Base-by-base conservation (phyloP, 2,113 vertebrate species). In the Lampris megalopsis region DNA sequence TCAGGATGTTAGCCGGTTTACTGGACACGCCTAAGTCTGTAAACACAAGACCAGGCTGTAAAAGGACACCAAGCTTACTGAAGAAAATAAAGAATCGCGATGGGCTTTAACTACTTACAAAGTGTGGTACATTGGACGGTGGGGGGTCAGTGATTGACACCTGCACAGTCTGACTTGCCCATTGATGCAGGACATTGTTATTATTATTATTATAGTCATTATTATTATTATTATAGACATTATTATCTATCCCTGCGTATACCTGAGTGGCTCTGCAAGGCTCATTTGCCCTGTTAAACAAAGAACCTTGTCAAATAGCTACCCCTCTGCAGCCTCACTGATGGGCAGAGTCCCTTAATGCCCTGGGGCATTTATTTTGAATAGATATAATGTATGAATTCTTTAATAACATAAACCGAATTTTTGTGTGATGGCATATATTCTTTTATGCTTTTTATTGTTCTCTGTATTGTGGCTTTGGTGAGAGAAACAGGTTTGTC, bases 51-150 rank as follows among this genome's bases (percentile, higher is more conserved):
- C 72, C 81, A 83, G 81, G 82, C 77, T 83, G 78, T 86, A 75
- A 76, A 85, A 86, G 67, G 80, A 78, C 82, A 80, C 77, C 3
- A 6, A 65, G 37, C 60, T 79, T 49, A 85, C 85, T 82, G 85
- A 90, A 66, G 77, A 81, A 92, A 92, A 93, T 71, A 91, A 81
- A 87, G 75, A 79, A 50, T 67, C 0, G 63, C 77, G 88, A 88
- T 86, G 63, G 66, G 77, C 54, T 80, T 82, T 73, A 82, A 76
- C 74, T 83, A 78, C 87, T 90, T 93, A 86, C 87, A 92, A 80
- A 77, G 77, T 76, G 79, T 68, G 64, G 73, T 24, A 75, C 80
- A 86, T 88, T 67, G 67, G 63, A 77, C 47, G 49, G 24, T 24
- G 24, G 24, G 24, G 68, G 59, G 38, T 70, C 37, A 66, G 62